Conservation (phyloP, 2,797 vertebrate species). For the Pteronotus mesoamericanus region DNA sequence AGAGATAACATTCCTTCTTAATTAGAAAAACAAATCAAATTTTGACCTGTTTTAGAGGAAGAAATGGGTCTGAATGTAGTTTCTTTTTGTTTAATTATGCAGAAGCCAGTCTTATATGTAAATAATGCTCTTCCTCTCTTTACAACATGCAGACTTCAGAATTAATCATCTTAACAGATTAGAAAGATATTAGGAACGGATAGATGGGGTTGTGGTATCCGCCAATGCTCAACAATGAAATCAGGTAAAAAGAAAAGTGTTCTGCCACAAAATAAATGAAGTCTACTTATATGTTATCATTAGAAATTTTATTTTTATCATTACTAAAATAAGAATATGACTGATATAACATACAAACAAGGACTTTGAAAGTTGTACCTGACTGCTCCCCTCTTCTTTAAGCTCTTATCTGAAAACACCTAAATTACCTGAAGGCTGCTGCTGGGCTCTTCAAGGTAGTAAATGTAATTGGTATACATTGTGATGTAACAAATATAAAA, state of each 20-base stretch:
- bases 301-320: not conserved
- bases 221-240: not conserved
- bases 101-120: not conserved
- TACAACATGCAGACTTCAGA: not conserved
- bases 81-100: slow-evolving; percentile 15
- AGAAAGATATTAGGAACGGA: not conserved
- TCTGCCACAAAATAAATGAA: not conserved
- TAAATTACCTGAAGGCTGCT: not conserved
- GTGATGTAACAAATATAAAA: not conserved
- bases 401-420: slow-evolving; percentile 3
- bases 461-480: not conserved
- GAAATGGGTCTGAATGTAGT: not conserved
- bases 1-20: not conserved
- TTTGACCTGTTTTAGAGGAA: not conserved
- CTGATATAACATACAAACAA: not conserved
- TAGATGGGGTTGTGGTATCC: not conserved
- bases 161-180: not conserved
- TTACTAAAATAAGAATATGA: not conserved
- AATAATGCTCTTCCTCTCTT: not conserved
- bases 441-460: not conserved
- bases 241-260: not conserved
- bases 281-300: not conserved
- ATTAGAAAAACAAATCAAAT: slow-evolving; percentile 43
- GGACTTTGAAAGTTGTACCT: not conserved
- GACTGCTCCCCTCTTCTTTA: not conserved